phyloP scores from a whole-genome alignment of 2,888 invertebrate genomes.

The Stenodema calcarata region DNA sequence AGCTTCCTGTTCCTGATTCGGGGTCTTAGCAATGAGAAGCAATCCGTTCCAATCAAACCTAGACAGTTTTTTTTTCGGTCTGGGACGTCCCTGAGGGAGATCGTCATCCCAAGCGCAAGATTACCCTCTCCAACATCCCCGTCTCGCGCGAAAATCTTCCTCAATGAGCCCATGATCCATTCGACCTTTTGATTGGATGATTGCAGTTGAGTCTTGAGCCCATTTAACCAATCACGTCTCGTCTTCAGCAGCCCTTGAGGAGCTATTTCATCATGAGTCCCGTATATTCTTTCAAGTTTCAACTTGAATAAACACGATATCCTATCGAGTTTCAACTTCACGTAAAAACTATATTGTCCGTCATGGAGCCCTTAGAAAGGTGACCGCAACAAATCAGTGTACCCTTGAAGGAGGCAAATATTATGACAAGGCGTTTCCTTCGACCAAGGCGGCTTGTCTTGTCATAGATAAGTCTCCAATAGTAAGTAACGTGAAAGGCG shows the following conservation, averaged over 20 bases:
- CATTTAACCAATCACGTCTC: constrained; percentile 4
- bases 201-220: background rate
- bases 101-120: background rate
- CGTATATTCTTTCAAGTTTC: no score
- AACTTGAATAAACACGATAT: no score
- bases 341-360: no score
- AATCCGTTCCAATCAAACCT: background rate
- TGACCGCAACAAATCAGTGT: no score
- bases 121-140: background rate
- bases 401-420: no score
- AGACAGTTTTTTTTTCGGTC: background rate
- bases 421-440: no score
- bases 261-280: background rate
- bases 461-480: no score
- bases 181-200: constrained; percentile 22
- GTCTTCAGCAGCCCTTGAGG: background rate
- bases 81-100: background rate
- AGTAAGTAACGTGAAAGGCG: no score
- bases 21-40: background rate
- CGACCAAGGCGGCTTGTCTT: no score
- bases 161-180: background rate
- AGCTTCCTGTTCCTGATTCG: background rate
- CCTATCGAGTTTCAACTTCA: no score
- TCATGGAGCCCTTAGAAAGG: no score
- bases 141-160: background rate